A percentile compares a stretch with the other conserved stretches of the same genome.
These are phyloP conservation scores for Cheilosia variabilis DNA, from an alignment of 2,888 invertebrate genomes.

Conservation along the genomic window DNA sequence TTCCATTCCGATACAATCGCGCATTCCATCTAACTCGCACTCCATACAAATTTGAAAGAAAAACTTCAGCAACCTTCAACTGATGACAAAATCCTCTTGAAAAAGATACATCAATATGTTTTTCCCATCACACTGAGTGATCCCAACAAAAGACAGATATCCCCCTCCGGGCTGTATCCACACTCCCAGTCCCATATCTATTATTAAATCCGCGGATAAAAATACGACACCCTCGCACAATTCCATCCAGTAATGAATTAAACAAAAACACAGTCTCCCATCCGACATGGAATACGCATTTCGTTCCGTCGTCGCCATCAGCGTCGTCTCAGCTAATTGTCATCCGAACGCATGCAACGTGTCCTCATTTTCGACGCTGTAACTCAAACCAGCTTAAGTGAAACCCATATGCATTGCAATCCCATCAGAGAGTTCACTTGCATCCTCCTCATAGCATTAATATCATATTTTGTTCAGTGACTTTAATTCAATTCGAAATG, in stretches of 20 bases:
- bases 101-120: conserved; percentile 29
- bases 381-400: conserved; percentile 61
- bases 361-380: conserved; percentile 48
- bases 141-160: conserved; percentile 1
- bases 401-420: conserved; percentile 24
- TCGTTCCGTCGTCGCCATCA: conserved; percentile 60
- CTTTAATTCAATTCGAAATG: conserved; percentile 69
- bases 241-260: conserved; percentile 22
- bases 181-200: conserved; percentile 9
- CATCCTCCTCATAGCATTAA: conserved; percentile 47
- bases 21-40: not conserved
- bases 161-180: not conserved
- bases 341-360: conserved; percentile 60
- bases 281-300: conserved; percentile 52
- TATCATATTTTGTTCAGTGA: conserved; percentile 55
- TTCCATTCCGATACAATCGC: not conserved
- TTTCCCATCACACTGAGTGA: conserved; percentile 25
- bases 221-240: conserved; percentile 24
- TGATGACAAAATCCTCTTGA: conserved; percentile 36
- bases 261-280: conserved; percentile 11
- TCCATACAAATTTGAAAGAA: not conserved
- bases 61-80: not conserved
- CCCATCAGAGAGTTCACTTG: conserved; percentile 37
- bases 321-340: conserved; percentile 63
- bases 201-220: conserved; percentile 27